Evolutionary conservation across 2,113 vertebrate species (phyloP).

Genomic region (Tapirus terrestris): DNA sequence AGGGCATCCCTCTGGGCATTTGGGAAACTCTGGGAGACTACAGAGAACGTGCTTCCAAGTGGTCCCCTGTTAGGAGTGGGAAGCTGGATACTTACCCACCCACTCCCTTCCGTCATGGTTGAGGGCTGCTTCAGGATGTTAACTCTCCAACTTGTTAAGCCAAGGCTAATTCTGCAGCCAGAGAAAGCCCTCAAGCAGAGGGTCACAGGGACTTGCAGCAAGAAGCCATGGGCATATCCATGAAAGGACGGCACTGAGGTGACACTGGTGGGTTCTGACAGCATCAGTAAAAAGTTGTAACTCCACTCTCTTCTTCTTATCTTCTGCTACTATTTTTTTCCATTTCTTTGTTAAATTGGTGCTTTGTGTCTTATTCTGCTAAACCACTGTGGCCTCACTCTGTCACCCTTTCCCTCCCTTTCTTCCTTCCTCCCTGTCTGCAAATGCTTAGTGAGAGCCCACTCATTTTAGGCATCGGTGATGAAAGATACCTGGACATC

Average conservation of each 20-base stretch:
- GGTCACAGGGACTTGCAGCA: not conserved
- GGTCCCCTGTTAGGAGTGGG: fast-evolving
- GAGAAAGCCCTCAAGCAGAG: fast-evolving
- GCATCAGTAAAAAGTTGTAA: fast-evolving
- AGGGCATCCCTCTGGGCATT: fast-evolving
- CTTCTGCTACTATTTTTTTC: not conserved
- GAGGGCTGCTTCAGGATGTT: not conserved
- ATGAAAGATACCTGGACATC: fast-evolving
- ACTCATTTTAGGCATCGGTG: fast-evolving
- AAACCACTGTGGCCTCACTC: not conserved
- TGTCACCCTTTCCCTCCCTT: no score
- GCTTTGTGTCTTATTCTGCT: not conserved
- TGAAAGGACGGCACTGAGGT: fast-evolving
- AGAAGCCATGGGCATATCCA: fast-evolving
- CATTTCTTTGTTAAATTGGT: not conserved
- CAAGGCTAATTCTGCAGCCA: not conserved
- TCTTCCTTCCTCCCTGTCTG: not conserved
- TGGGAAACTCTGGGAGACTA: not conserved
- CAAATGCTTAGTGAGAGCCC: fast-evolving
- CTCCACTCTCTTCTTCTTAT: not conserved
- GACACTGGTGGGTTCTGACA: fast-evolving
- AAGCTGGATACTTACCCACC: not conserved
- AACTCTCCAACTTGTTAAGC: no score
- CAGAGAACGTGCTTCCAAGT: not conserved
- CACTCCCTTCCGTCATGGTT: fast-evolving